These are phyloP conservation scores for Halictus ligatus DNA, from an alignment of 2,888 invertebrate species.

Conservation along the genomic window DNA sequence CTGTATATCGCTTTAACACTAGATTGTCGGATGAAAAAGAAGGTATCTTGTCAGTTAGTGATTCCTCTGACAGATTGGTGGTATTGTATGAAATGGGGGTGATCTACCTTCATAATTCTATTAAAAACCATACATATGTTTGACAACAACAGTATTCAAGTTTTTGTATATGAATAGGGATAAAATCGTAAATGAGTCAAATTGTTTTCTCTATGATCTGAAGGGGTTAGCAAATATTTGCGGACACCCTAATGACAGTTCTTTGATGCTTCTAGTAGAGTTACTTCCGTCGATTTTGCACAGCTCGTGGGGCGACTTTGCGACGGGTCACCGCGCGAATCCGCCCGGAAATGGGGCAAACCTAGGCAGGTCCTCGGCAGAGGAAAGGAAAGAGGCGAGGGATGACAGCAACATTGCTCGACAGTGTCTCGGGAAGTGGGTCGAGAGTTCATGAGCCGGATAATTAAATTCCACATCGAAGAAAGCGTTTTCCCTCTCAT, in stretches of 20 bases:
- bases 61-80: too few relatives aligned
- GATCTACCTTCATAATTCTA: too few relatives aligned
- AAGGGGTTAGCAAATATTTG: not conserved
- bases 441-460: slow-evolving; percentile 79
- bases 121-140: too few relatives aligned
- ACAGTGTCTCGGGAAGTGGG: slow-evolving; percentile 73
- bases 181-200: too few relatives aligned
- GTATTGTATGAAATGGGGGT: too few relatives aligned
- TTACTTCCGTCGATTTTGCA: not conserved
- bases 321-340: slow-evolving; percentile 18
- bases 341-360: slow-evolving; percentile 47
- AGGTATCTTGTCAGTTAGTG: too few relatives aligned
- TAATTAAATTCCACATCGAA: slow-evolving; percentile 81
- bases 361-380: not conserved
- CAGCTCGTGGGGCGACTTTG: not conserved
- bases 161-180: too few relatives aligned
- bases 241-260: not conserved
- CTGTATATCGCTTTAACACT: too few relatives aligned
- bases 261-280: not conserved
- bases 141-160: too few relatives aligned
- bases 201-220: too few relatives aligned
- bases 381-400: slow-evolving; percentile 34
- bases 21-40: too few relatives aligned
- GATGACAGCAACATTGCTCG: slow-evolving; percentile 48
- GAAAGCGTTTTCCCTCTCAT: slow-evolving; percentile 82